phyloP scores from a whole-genome alignment of 2,113 vertebrate genomes.

The Cromileptes altivelis region DNA sequence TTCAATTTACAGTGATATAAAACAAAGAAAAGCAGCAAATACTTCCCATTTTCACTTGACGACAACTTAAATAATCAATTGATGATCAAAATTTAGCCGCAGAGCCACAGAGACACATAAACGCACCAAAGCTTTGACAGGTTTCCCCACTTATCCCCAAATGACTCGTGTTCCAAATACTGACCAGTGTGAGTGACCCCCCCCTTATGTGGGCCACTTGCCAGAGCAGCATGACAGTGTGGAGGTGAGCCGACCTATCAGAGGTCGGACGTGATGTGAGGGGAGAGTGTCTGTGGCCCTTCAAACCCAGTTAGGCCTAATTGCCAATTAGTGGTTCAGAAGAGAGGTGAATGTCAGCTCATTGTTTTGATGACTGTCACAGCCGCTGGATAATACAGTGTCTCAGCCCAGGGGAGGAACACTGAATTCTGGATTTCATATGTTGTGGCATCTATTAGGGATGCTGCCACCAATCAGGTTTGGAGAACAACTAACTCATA shows the following conservation, averaged over 20 bases:
- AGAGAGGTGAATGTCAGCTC: slow-evolving; percentile 62
- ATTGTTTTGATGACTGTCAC: slow-evolving; percentile 65
- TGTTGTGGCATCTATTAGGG: not conserved
- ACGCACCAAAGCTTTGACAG: slow-evolving; percentile 17
- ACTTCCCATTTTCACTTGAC: not conserved
- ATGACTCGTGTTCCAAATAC: slow-evolving; percentile 29
- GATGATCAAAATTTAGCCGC: not conserved
- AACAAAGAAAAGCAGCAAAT: not conserved
- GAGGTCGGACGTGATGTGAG: slow-evolving; percentile 49
- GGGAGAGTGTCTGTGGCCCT: slow-evolving; percentile 49
- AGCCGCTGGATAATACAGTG: slow-evolving; percentile 51
- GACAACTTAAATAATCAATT: not conserved
- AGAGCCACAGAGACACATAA: slow-evolving; percentile 20
- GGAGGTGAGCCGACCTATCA: slow-evolving; percentile 48
- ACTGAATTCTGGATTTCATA: slow-evolving; percentile 16
- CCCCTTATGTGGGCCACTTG: slow-evolving; percentile 1
- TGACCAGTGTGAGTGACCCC: slow-evolving; percentile 35
- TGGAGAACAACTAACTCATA: not conserved
- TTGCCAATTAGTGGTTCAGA: slow-evolving; percentile 71
- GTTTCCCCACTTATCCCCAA: slow-evolving; percentile 8
- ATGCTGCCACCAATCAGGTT: not conserved
- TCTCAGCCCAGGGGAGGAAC: slow-evolving; percentile 26
- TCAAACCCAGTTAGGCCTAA: slow-evolving; percentile 64
- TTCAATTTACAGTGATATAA: not conserved
- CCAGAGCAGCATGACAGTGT: slow-evolving; percentile 17